A percentile compares a stretch with the other conserved stretches of the same genome.
phyloP scores from a whole-genome alignment of 2,888 invertebrate species.

The Luperina nickerlii region DNA sequence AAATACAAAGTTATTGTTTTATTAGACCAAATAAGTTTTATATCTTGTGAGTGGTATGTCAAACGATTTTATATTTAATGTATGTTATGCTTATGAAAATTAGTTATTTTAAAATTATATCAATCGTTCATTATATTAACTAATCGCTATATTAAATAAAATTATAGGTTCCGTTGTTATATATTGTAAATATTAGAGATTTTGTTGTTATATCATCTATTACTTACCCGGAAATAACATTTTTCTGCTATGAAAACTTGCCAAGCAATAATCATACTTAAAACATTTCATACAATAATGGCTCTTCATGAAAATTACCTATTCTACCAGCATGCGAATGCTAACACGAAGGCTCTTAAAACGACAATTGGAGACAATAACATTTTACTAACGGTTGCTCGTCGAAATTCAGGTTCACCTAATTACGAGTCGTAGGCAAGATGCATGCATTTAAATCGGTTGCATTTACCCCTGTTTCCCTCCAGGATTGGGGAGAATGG shows the following conservation, averaged over 20 bases:
- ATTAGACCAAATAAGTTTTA: too few relatives aligned
- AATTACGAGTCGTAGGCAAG: slow-evolving; percentile 70
- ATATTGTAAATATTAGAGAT: too few relatives aligned
- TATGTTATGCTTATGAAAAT: too few relatives aligned
- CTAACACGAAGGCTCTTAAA: slow-evolving; percentile 43
- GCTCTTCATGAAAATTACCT: slow-evolving; percentile 39
- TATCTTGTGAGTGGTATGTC: too few relatives aligned
- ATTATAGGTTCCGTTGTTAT: too few relatives aligned
- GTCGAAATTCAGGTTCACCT: slow-evolving; percentile 49
- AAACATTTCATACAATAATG: slow-evolving; percentile 12
- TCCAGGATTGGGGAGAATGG: slow-evolving; percentile 28
- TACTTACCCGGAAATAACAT: slow-evolving; percentile 1
- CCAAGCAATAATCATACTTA: not conserved
- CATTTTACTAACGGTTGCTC: slow-evolving; percentile 52
- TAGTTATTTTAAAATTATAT: too few relatives aligned
- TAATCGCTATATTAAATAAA: too few relatives aligned
- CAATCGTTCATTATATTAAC: too few relatives aligned
- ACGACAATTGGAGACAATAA: slow-evolving; percentile 49
- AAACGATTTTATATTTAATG: too few relatives aligned
- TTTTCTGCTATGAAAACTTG: not conserved
- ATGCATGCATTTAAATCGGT: slow-evolving; percentile 80
- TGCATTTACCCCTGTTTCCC: slow-evolving; percentile 73
- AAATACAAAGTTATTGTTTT: too few relatives aligned
- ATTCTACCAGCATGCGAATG: slow-evolving; percentile 48
- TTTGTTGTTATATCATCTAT: too few relatives aligned